Evolutionary conservation across 2,113 vertebrate genomes (phyloP).

Genomic region (Mormoops blainvillei): DNA sequence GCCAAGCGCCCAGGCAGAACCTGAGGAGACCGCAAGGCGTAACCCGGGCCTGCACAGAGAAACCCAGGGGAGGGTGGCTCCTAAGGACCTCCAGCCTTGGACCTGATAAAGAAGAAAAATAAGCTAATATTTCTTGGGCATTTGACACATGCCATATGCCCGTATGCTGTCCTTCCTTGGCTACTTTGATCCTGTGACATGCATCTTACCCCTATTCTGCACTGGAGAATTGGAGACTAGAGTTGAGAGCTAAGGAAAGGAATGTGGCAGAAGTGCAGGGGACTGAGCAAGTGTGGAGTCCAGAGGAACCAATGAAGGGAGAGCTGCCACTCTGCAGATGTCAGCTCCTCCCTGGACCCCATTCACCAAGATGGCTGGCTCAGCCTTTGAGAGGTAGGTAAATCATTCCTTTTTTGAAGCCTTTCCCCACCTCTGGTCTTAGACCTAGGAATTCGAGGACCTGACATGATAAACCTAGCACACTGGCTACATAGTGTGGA

Average conservation of each 20-base stretch:
- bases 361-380: background rate
- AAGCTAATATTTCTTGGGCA: background rate
- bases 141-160: background rate
- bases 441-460: background rate
- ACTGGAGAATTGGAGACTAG: background rate
- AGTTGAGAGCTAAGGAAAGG: background rate
- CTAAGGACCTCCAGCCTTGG: background rate
- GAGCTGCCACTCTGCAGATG: background rate
- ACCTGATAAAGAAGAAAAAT: background rate
- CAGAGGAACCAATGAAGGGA: no score
- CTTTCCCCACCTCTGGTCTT: background rate
- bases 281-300: background rate
- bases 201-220: background rate
- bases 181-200: background rate
- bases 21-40: fast-evolving
- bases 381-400: background rate
- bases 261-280: background rate
- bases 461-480: background rate
- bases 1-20: slow-evolving; percentile 28
- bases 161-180: background rate
- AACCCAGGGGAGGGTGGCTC: background rate
- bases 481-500: background rate
- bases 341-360: background rate
- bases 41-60: background rate
- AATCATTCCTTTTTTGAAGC: background rate